Base-by-base conservation (phyloP, 2,888 invertebrate genomes). In the Portevinia maculata region DNA sequence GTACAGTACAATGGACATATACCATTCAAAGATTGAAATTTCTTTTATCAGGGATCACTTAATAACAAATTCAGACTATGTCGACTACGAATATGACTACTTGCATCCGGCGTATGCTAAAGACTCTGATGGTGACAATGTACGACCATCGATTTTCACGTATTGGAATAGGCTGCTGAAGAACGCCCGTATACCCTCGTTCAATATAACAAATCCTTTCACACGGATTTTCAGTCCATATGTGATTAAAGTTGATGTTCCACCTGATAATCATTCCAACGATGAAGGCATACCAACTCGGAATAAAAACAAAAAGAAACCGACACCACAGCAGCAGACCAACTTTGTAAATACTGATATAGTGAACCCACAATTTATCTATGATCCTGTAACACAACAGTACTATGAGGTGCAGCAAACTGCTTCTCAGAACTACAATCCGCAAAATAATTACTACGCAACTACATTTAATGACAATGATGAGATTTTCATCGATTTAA, bases 201-300 rank as follows among this genome's bases (percentile, higher is more conserved):
- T 24, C 41, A 83, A 78, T 32, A 62, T 83, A 19, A 67, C 83
- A 32, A 83, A 83, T 28, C 83, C 83, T 13, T 57, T 83, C 9
- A 13, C 83, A 1, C 76, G 57, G 8, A 11, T 83, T 0, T 78
- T 83, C 32, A 67, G n/a, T n/a, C 83, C 83, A 7, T 83, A 83
- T 37, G 67, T 78, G 9, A 30, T 83, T 21, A 71, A 78, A 44
- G 62, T 83, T 0, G 78, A 71, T 37, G 59, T 70, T 8, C 81
- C 81, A 0, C 50, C 69, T 4, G 57, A 44, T 13, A 59, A 17
- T 9, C 59, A 75, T 15, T 50, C 60, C 1, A 37, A 50, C 28
- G 9, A 3, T 3, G 21, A 48, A 15, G 21, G 39, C 4, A 57
- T 48, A 21, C 32, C 55, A 7, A 9, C 19, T 9, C 0, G 4